Conservation (phyloP, 2,888 invertebrate genomes). For the Microctonus brassicae region DNA sequence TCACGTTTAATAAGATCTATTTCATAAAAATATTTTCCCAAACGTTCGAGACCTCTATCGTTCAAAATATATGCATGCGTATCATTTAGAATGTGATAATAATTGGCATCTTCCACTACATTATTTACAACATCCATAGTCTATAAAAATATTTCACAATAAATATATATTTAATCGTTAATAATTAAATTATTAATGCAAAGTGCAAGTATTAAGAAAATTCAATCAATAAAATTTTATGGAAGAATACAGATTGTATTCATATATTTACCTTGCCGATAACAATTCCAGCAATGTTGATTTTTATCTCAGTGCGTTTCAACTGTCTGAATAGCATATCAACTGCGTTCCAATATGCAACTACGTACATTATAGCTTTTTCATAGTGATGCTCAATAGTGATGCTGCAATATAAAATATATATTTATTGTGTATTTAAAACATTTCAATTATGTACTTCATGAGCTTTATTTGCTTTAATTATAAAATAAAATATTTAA, state of each 20-base stretch:
- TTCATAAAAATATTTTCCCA: neutral
- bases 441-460: neutral
- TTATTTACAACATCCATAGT: neutral
- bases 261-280: no score
- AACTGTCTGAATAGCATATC: neutral
- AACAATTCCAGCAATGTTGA: neutral
- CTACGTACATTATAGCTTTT: neutral
- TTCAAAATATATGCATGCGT: neutral
- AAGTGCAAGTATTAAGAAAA: no score
- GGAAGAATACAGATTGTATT: no score
- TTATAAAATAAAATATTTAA: no score
- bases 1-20: neutral
- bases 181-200: neutral
- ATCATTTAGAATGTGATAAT: neutral
- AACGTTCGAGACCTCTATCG: neutral
- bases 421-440: neutral
- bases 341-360: neutral
- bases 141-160: neutral
- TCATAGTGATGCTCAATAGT: neutral
- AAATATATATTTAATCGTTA: neutral
- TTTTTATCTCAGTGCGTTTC: neutral
- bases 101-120: neutral
- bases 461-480: no score
- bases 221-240: no score
- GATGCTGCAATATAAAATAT: neutral